phyloP scores from a whole-genome alignment of 2,797 vertebrate genomes.

The Triplophysa yarkandensis region DNA sequence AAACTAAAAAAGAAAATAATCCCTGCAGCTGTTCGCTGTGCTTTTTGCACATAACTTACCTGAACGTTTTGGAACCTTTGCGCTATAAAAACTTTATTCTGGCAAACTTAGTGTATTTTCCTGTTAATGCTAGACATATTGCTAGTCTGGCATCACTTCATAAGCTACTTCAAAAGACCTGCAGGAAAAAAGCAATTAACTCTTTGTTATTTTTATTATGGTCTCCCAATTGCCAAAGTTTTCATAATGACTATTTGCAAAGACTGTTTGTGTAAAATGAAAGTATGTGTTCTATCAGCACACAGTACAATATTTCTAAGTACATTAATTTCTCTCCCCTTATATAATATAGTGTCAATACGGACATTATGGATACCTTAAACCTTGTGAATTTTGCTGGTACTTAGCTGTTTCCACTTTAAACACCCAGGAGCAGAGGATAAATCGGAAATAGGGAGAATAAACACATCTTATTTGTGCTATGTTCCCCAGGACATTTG shows the following conservation, averaged over 20 bases:
- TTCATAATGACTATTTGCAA: constrained; percentile 8
- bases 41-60: not conserved
- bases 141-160: constrained; percentile 25
- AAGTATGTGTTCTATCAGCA: constrained; percentile 1
- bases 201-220: constrained; percentile 24
- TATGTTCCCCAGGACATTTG: constrained; percentile 81
- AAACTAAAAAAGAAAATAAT: not conserved
- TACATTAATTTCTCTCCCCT: constrained; percentile 2
- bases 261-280: constrained; percentile 9
- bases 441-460: constrained; percentile 22
- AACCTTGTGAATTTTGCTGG: not conserved
- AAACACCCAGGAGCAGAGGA: constrained; percentile 29
- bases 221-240: constrained; percentile 21
- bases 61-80: constrained; percentile 23
- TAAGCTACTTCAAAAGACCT: constrained; percentile 37
- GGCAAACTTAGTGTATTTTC: constrained; percentile 25
- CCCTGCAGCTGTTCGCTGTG: not conserved
- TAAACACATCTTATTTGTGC: constrained; percentile 32
- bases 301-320: constrained; percentile 3
- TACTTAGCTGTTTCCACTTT: constrained; percentile 22
- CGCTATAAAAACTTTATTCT: constrained; percentile 26
- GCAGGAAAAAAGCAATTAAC: constrained; percentile 38
- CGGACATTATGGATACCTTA: constrained; percentile 37
- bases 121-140: constrained; percentile 15
- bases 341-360: constrained; percentile 36